phyloP scores from a whole-genome alignment of 2,113 vertebrate species.

The Perca fluviatilis region DNA sequence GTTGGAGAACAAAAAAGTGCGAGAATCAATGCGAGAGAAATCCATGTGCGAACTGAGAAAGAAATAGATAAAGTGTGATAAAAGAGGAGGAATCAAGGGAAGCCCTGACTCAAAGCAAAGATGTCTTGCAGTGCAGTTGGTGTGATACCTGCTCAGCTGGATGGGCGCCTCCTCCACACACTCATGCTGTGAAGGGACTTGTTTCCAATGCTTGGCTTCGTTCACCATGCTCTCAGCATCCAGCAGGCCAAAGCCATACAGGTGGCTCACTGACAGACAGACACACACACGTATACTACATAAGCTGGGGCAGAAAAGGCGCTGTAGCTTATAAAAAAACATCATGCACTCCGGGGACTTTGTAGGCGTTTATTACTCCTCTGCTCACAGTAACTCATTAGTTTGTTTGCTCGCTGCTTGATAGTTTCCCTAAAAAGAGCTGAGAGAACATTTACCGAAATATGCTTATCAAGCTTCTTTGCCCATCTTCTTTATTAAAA shows the following conservation, averaged over 20 bases:
- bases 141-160: constrained; percentile 90
- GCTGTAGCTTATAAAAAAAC: constrained; percentile 56
- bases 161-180: constrained; percentile 90
- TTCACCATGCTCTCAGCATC: constrained; percentile 96
- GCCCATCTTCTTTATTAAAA: constrained; percentile 20
- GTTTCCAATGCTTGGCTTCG: constrained; percentile 94
- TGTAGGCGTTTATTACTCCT: constrained; percentile 67
- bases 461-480: constrained; percentile 40
- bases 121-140: constrained; percentile 10
- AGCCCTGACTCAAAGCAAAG: constrained; percentile 46
- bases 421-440: constrained; percentile 56
- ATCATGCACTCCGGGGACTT: constrained; percentile 56
- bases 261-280: constrained; percentile 91
- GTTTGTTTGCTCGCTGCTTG: constrained; percentile 49
- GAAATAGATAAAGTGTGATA: constrained; percentile 58
- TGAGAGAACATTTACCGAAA: constrained; percentile 62
- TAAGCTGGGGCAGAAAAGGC: constrained; percentile 52
- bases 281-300: constrained; percentile 40
- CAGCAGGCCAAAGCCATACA: constrained; percentile 97
- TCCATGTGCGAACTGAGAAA: constrained; percentile 45
- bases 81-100: constrained; percentile 59
- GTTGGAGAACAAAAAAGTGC: constrained; percentile 13
- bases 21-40: constrained; percentile 45
- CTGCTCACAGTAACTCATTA: constrained; percentile 68
- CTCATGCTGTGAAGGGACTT: constrained; percentile 91